Evolutionary conservation across 1,140 invertebrate species (phyloP).

Genomic region (Eurosta solidaginis): DNA sequence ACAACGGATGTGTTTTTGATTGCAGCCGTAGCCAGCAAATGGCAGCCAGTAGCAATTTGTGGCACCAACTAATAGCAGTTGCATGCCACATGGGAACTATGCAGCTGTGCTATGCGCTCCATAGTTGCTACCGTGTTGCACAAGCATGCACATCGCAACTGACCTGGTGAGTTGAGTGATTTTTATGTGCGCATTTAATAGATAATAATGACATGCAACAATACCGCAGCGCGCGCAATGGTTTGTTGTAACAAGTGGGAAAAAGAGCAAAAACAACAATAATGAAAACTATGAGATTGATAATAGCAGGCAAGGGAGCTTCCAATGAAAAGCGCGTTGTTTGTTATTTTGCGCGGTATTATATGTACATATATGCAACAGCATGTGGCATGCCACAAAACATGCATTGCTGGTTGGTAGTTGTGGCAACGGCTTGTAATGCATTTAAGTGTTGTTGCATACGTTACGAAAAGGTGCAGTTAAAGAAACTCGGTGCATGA

Average conservation of each 20-base stretch:
- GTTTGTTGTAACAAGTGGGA: background rate
- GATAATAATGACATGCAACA: constrained; percentile 25
- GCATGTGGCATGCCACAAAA: background rate
- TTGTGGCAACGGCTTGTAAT: background rate
- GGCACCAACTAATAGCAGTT: constrained; percentile 19
- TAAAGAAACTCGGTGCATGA: no score
- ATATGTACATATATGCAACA: background rate
- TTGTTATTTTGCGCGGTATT: background rate
- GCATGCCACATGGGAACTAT: constrained; percentile 1
- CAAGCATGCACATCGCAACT: background rate
- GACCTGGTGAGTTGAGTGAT: constrained; percentile 17
- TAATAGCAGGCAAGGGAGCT: background rate
- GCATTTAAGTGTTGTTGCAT: background rate
- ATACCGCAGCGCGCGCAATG: background rate
- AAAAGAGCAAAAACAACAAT: background rate
- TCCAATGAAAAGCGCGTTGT: background rate
- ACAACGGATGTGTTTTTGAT: background rate
- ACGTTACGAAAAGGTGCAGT: background rate
- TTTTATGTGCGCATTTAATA: constrained; percentile 28
- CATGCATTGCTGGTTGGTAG: background rate
- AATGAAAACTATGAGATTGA: background rate
- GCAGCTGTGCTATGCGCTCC: background rate
- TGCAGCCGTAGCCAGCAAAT: background rate
- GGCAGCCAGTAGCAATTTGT: background rate
- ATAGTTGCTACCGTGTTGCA: constrained; percentile 16